These are phyloP conservation scores for Xenopus petersii DNA, from an alignment of 2,797 vertebrate genomes.

Conservation along the genomic window DNA sequence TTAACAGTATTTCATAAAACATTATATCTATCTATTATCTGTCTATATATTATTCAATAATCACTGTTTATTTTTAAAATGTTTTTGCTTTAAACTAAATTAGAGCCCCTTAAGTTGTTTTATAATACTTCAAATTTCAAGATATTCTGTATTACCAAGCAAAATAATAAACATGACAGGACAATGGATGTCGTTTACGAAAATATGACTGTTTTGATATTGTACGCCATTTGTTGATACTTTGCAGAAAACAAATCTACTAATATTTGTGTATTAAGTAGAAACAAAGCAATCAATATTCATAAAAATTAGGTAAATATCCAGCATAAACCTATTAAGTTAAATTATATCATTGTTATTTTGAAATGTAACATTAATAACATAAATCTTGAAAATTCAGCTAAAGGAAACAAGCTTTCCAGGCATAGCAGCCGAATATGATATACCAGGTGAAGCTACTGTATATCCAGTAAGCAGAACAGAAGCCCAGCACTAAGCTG, in stretches of 20 bases:
- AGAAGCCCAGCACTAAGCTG: too few species aligned
- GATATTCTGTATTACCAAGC: too few species aligned
- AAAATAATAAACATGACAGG: not conserved
- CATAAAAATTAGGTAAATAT: not conserved
- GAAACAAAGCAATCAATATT: not conserved
- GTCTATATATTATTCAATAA: too few species aligned
- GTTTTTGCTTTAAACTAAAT: too few species aligned
- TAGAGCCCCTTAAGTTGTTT: too few species aligned
- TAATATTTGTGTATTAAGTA: slow-evolving; percentile 1
- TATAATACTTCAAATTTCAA: too few species aligned
- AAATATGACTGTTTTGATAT: not conserved
- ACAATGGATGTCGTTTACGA: not conserved
- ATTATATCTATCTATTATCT: too few species aligned
- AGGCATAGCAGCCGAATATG: too few species aligned
- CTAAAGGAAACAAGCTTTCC: not conserved
- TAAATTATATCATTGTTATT: not conserved
- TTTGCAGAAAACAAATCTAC: slow-evolving; percentile 1
- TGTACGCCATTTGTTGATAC: not conserved
- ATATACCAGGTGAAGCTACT: too few species aligned
- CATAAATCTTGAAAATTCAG: not conserved
- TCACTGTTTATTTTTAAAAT: too few species aligned
- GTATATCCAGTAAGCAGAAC: too few species aligned
- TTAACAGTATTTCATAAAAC: too few species aligned
- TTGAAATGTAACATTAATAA: not conserved
- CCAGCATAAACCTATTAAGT: not conserved